Conservation (phyloP, 2,888 invertebrate species). For the Cotesia congregata region DNA sequence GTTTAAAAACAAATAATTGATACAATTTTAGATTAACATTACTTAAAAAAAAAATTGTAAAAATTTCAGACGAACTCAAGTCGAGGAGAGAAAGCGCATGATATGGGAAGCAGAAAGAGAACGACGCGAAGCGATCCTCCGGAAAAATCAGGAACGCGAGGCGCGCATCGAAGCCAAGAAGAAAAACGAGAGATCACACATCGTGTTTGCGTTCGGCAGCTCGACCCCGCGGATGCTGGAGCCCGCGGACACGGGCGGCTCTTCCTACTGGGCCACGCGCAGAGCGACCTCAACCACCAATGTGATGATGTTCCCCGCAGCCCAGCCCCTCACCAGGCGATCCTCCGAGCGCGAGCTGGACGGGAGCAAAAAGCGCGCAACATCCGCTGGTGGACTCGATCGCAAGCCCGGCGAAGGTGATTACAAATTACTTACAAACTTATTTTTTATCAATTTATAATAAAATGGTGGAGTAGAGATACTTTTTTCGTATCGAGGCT, state of each 20-base stretch:
- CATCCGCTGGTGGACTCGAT: conserved; percentile 81
- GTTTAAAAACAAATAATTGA: background rate
- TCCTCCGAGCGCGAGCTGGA: conserved; percentile 88
- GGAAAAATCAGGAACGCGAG: conserved; percentile 88
- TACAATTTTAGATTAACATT: too few species aligned
- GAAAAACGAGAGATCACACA: conserved; percentile 80
- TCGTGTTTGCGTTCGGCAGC: conserved; percentile 91
- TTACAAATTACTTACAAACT: conserved; percentile 9
- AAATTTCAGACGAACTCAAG: conserved; percentile 72
- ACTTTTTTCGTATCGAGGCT: background rate
- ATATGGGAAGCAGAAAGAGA: conserved; percentile 92
- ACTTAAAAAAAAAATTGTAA: background rate
- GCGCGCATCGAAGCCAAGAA: conserved; percentile 85
- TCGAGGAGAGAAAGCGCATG: conserved; percentile 90
- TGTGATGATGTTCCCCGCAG: conserved; percentile 81
- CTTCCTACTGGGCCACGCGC: conserved; percentile 87
- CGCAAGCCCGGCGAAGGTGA: conserved; percentile 77
- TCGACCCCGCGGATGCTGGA: conserved; percentile 91
- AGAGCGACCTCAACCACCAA: conserved; percentile 92
- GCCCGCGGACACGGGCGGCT: conserved; percentile 82
- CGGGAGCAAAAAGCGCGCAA: conserved; percentile 82
- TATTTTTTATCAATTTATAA: conserved; percentile 37
- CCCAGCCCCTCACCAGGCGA: conserved; percentile 82
- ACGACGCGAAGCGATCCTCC: conserved; percentile 86
- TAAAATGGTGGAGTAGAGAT: background rate